phyloP scores from a whole-genome alignment of 1,140 invertebrate species.

The fruit fly (Drosophila melanogaster) region Release_6_plus_ISO1_MT NT_037436.4:18918501-18919000 shows the following conservation, averaged over 20 bases:
- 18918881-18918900: slow-evolving; percentile 85
- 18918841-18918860: slow-evolving; percentile 85
- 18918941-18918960: slow-evolving; percentile 83
- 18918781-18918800: slow-evolving; percentile 88
- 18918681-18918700: slow-evolving; percentile 88
- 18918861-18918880: slow-evolving; percentile 87
- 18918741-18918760: slow-evolving; percentile 88
- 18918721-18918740: slow-evolving; percentile 87
- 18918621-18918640: slow-evolving; percentile 75
- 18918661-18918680: slow-evolving; percentile 61
- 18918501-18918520: slow-evolving; percentile 70
- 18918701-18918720: slow-evolving; percentile 89
- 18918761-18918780: slow-evolving; percentile 88
- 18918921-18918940: slow-evolving; percentile 85
- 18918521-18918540: slow-evolving; percentile 75
- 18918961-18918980: slow-evolving; percentile 87
- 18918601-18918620: slow-evolving; percentile 69
- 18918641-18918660: slow-evolving; percentile 63
- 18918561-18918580: slow-evolving; percentile 72
- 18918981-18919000: slow-evolving; percentile 86
- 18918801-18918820: slow-evolving; percentile 85
- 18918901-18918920: slow-evolving; percentile 84
- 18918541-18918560: slow-evolving; percentile 80
- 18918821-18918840: slow-evolving; percentile 83
- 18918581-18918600: slow-evolving; percentile 82